A percentile compares a stretch with the other conserved stretches of the same genome.
Evolutionary conservation across 1,140 invertebrate species (phyloP).

Genomic region (Drosophila pectinifera): DNA sequence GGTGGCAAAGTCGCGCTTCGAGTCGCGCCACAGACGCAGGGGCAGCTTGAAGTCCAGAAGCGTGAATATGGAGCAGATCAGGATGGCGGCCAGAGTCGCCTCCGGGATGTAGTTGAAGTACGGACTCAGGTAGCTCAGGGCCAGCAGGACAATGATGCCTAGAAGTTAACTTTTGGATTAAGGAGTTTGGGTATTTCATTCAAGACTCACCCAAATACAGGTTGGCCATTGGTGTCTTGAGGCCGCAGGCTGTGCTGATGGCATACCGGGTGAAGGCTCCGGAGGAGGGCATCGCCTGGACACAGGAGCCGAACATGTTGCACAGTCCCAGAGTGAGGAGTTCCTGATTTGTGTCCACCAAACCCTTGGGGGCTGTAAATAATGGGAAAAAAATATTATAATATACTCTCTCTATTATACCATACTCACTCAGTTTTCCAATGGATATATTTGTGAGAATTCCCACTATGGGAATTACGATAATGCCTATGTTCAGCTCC

Average conservation of each 20-base stretch:
- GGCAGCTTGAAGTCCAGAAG: conserved; percentile 89
- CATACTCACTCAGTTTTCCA: conserved; percentile 92
- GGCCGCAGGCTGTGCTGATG: conserved; percentile 90
- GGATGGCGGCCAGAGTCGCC: conserved; percentile 91
- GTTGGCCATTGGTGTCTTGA: conserved; percentile 90
- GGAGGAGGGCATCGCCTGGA: conserved; percentile 91
- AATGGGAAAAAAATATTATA: not conserved
- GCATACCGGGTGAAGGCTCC: conserved; percentile 92
- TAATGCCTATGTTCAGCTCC: conserved; percentile 89
- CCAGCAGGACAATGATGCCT: conserved; percentile 87
- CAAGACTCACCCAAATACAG: conserved; percentile 87
- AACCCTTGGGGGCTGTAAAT: conserved; percentile 75
- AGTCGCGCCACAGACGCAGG: conserved; percentile 90
- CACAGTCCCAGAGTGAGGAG: conserved; percentile 90
- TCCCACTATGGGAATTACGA: conserved; percentile 92
- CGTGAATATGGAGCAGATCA: conserved; percentile 85
- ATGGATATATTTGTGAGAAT: conserved; percentile 94
- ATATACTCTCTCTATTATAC: too few species aligned
- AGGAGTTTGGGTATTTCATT: too few species aligned
- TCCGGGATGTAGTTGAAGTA: conserved; percentile 94
- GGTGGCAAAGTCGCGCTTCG: conserved; percentile 89
- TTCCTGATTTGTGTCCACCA: conserved; percentile 90
- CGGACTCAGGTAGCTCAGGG: conserved; percentile 91
- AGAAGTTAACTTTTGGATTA: not conserved
- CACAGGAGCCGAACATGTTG: conserved; percentile 91